Evolutionary conservation across 1,140 invertebrate genomes (phyloP).

Genomic region (Drosophila nigromelanica): DNA sequence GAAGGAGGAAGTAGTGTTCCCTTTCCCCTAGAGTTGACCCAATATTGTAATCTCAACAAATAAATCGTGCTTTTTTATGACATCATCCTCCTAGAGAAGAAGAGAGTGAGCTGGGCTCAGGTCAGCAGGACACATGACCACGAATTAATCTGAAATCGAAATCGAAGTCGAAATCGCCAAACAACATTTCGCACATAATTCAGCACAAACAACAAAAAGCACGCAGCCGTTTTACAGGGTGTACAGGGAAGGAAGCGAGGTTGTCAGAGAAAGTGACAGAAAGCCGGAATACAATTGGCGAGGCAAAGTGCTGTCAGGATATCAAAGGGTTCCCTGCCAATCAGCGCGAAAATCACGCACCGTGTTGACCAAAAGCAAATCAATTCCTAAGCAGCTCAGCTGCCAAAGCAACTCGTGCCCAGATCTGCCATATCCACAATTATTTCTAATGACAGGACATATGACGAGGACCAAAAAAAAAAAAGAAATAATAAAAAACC

Average conservation of each 20-base stretch:
- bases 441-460: constrained; percentile 78
- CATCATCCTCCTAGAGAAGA: constrained; percentile 16
- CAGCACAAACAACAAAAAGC: constrained; percentile 47
- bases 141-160: constrained; percentile 57
- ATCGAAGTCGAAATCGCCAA: constrained; percentile 29
- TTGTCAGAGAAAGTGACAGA: constrained; percentile 1
- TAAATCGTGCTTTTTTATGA: constrained; percentile 45
- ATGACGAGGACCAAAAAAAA: constrained; percentile 35
- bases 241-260: not conserved
- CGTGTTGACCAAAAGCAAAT: constrained; percentile 46
- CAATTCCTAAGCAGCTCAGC: constrained; percentile 52
- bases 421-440: constrained; percentile 53
- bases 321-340: constrained; percentile 58
- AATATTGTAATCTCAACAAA: constrained; percentile 45
- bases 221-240: constrained; percentile 13
- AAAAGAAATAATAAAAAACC: not conserved
- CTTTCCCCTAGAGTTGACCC: not conserved
- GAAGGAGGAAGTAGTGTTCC: not conserved
- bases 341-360: constrained; percentile 63
- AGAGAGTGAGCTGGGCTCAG: not conserved
- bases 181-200: constrained; percentile 67
- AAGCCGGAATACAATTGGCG: constrained; percentile 5
- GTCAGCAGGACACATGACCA: constrained; percentile 50
- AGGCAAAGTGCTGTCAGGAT: constrained; percentile 13
- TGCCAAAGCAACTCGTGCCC: constrained; percentile 31